Evolutionary conservation across 2,888 invertebrate genomes (phyloP).

Genomic region (Carabus problematicus): DNA sequence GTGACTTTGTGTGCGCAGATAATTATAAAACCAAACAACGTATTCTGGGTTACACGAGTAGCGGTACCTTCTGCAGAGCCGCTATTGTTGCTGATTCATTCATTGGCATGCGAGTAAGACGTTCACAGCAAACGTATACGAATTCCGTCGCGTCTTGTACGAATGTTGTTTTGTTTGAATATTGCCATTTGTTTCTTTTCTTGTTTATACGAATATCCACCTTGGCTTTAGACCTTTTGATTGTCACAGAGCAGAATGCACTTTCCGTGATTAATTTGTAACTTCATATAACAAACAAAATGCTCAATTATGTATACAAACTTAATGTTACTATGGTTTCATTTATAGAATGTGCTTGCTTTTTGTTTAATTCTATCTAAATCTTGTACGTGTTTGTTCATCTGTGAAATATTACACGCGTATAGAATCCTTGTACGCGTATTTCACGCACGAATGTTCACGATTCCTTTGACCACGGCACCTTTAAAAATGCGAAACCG

Average conservation of each 20-base stretch:
- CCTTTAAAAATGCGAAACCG: too few species aligned
- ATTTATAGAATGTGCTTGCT: too few species aligned
- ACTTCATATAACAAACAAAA: too few species aligned
- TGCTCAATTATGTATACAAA: too few species aligned
- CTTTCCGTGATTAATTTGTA: not conserved
- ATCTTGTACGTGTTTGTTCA: too few species aligned
- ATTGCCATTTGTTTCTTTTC: constrained; percentile 8
- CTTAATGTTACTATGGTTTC: too few species aligned
- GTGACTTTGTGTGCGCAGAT: not conserved
- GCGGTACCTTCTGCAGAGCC: constrained; percentile 24
- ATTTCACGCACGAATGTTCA: too few species aligned
- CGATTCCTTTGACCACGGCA: too few species aligned
- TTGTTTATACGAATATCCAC: constrained; percentile 2
- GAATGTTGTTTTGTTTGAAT: not conserved
- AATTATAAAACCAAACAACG: constrained; percentile 39
- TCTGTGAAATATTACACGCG: too few species aligned
- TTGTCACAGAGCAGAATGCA: not conserved
- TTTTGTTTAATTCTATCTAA: too few species aligned
- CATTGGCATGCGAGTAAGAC: not conserved
- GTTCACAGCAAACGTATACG: not conserved
- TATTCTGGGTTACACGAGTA: constrained; percentile 37
- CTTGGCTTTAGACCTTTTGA: not conserved
- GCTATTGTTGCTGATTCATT: constrained; percentile 3
- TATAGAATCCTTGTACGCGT: too few species aligned
- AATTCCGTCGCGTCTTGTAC: constrained; percentile 9